These are phyloP conservation scores for Phasianus colchicus DNA, from an alignment of 2,113 vertebrate genomes.

Conservation along the genomic window DNA sequence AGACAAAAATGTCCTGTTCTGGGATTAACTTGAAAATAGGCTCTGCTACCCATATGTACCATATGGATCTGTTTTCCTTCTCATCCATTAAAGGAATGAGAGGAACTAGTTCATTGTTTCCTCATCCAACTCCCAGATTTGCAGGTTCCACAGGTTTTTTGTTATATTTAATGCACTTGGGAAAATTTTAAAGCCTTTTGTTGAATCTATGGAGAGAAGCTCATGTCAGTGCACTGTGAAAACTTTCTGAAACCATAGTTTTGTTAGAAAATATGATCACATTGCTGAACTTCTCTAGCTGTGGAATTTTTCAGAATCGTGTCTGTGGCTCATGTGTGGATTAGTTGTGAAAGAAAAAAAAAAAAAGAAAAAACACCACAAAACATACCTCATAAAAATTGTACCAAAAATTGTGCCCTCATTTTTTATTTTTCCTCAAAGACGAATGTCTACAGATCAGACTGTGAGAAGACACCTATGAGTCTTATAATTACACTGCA, in stretches of 20 bases:
- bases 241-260: not conserved
- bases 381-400: not conserved
- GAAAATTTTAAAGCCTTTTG: slow-evolving; percentile 23
- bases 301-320: not conserved
- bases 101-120: slow-evolving; percentile 57
- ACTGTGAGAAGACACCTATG: not conserved
- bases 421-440: not conserved
- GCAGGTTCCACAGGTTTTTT: slow-evolving; percentile 52
- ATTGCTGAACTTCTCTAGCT: not conserved
- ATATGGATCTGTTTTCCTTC: slow-evolving; percentile 47
- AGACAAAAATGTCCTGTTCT: slow-evolving; percentile 52
- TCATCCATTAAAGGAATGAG: slow-evolving; percentile 30
- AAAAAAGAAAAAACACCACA: not conserved
- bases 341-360: not conserved
- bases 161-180: slow-evolving; percentile 21
- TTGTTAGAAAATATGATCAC: not conserved
- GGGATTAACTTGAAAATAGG: slow-evolving; percentile 51
- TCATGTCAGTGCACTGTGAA: not conserved
- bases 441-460: not conserved
- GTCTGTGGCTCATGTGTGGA: not conserved
- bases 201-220: slow-evolving; percentile 20
- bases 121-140: slow-evolving; percentile 20
- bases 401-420: not conserved
- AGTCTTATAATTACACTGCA: not conserved
- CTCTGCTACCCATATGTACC: not conserved